Conservation (phyloP, 2,888 invertebrate species). For the Corythucha ciliata region DNA sequence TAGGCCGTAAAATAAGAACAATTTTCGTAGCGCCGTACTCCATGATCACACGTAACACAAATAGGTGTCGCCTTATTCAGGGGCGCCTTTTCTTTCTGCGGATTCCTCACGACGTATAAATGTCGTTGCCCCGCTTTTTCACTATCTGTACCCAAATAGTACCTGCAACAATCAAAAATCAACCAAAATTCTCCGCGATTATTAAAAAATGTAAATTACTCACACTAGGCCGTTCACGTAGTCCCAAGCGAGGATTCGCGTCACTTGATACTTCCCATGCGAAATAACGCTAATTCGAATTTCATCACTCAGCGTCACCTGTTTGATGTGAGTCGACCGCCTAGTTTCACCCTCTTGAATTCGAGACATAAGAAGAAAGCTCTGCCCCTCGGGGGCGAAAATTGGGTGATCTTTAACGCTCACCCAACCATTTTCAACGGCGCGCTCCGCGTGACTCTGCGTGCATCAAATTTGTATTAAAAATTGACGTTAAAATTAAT, state of each 20-base stretch:
- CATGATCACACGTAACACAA: slow-evolving; percentile 82
- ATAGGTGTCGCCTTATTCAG: slow-evolving; percentile 56
- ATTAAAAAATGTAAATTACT: slow-evolving; percentile 48
- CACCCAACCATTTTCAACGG: slow-evolving; percentile 74
- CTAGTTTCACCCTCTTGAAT: slow-evolving; percentile 77
- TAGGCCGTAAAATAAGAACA: slow-evolving; percentile 78
- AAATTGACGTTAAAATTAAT: background rate
- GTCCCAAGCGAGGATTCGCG: slow-evolving; percentile 75
- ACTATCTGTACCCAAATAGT: slow-evolving; percentile 64
- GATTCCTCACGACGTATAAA: slow-evolving; percentile 75
- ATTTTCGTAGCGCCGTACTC: slow-evolving; percentile 69
- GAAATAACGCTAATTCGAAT: slow-evolving; percentile 76
- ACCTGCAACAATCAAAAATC: slow-evolving; percentile 39
- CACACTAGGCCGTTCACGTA: slow-evolving; percentile 71
- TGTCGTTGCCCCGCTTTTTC: slow-evolving; percentile 76
- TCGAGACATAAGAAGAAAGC: slow-evolving; percentile 69
- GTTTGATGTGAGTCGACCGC: slow-evolving; percentile 80
- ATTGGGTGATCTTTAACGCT: slow-evolving; percentile 76
- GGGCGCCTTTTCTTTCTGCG: slow-evolving; percentile 53
- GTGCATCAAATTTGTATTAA: background rate
- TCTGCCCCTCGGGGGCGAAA: slow-evolving; percentile 74
- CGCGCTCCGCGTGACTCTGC: slow-evolving; percentile 71
- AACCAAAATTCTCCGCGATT: slow-evolving; percentile 50
- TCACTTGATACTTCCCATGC: slow-evolving; percentile 76
- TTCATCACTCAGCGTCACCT: slow-evolving; percentile 63